Evolutionary conservation across 2,113 vertebrate species (phyloP).

Genomic region (Pipra filicauda): DNA sequence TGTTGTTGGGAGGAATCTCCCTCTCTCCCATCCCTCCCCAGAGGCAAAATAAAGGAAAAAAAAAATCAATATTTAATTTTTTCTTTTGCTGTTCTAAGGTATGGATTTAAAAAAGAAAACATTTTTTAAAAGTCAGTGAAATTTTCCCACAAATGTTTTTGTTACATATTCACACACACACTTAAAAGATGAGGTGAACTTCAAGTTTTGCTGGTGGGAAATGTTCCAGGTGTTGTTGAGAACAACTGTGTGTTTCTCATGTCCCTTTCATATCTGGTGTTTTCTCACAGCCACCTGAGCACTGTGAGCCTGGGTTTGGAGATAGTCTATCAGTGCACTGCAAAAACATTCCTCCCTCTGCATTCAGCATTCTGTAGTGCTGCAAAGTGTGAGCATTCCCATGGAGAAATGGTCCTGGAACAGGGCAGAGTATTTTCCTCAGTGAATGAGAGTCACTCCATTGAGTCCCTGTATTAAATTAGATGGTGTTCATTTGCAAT

Average conservation of each 20-base stretch:
- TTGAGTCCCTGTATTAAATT: background rate
- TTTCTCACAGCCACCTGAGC: background rate
- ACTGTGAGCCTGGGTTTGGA: background rate
- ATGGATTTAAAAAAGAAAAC: background rate
- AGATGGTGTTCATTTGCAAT: background rate
- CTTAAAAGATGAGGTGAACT: background rate
- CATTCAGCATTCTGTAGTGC: background rate
- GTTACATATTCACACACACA: background rate
- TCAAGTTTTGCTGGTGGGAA: background rate
- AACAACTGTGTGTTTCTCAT: fast-evolving
- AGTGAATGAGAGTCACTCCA: background rate
- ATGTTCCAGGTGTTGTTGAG: background rate
- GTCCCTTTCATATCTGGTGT: background rate
- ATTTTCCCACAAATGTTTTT: background rate
- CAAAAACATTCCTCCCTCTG: background rate
- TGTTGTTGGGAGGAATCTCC: background rate
- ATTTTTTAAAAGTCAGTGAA: background rate
- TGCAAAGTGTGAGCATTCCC: background rate
- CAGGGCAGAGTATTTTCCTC: background rate
- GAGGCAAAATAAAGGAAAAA: background rate
- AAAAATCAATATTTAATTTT: background rate
- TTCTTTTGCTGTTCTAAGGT: background rate
- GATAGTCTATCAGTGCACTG: background rate
- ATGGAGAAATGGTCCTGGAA: background rate
- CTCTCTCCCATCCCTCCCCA: background rate